These are phyloP conservation scores for Oscheius sp. DNA, from an alignment of 2,888 invertebrate genomes.

Conservation along the genomic window DNA sequence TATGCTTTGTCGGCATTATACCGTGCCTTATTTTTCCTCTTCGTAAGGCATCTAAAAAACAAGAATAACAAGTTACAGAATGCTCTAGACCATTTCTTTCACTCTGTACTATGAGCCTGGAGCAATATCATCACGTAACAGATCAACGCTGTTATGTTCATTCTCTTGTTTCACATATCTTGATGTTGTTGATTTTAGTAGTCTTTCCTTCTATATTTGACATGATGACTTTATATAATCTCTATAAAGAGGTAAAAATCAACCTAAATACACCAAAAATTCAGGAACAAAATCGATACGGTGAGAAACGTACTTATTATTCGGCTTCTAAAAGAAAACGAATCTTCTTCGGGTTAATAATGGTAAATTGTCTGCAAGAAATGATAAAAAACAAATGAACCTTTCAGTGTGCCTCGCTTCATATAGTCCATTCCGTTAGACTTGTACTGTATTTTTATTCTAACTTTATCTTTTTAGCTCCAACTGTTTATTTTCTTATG, in stretches of 20 bases:
- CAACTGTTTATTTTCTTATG: slow-evolving; percentile 10
- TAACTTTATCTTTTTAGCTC: background rate
- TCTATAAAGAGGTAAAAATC: background rate
- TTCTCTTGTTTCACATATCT: background rate
- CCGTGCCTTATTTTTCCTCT: background rate
- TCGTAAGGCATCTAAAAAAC: background rate
- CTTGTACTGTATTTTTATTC: background rate
- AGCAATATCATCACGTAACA: background rate
- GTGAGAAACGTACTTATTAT: background rate
- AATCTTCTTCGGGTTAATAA: slow-evolving; percentile 1
- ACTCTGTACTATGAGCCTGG: slow-evolving; percentile 11
- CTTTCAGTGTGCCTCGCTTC: background rate
- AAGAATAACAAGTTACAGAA: background rate
- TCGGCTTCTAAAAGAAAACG: background rate
- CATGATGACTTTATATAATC: background rate
- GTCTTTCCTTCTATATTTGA: background rate
- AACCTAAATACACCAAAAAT: background rate
- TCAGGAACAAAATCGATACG: background rate
- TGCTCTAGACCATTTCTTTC: background rate
- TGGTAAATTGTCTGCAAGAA: background rate
- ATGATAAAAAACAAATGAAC: background rate
- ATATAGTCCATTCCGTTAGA: background rate
- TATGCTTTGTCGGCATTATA: background rate
- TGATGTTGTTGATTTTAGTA: background rate
- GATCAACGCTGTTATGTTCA: background rate